Evolutionary conservation across 2,797 vertebrate genomes (phyloP), one percentile per base, ranked within the genome.

Genomic region (Columba guinea): DNA sequence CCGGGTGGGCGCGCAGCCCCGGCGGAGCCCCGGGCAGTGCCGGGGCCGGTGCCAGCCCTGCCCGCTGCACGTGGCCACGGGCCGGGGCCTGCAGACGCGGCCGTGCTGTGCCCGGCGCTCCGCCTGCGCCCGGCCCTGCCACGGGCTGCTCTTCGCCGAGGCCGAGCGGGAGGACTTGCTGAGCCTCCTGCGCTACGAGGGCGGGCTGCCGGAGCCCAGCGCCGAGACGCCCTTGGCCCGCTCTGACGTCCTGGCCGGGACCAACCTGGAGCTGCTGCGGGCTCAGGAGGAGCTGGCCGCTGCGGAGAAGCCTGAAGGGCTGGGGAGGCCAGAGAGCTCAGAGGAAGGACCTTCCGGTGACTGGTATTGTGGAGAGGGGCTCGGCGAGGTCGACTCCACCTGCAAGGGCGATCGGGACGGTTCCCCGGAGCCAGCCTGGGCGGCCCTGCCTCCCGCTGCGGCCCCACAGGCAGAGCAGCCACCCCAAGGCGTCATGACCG

Each of bases 101-200:
- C 77, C 91, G 23, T 94, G 90, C 83, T 94, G 85, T 1, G 23
- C 91, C 10, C 82, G 28, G 68, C 85, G 39, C 69, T 34, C 83
- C 0, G 8, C 48, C 58, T 63, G 56, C 21, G n/a, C 76, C 18
- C 94, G 63, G 46, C 93, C 93, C 10, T 94, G 92, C 58, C 97
- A 98, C 0, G 99, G 99, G 12, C 97, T 99, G 77, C 97, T 99
- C 49, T 99, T 99, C 2, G 98, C 98, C 0, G 98, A 99, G 73
- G 97, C 97, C 3, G 98, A 98, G 86, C 97, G 98, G 13, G 98
- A 98, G n/a, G 98, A 99, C 86, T 80, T 99, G 83, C 96, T 98
- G 49, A 98, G 97, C 41, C 98, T 99, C 58, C 97, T 99, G 91
- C 97, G 97, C 87, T 98, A 94, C 2, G 98, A 98, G 27, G 98